phyloP scores from a whole-genome alignment of 2,797 vertebrate species.

The Stomatorhinus walkeri region DNA sequence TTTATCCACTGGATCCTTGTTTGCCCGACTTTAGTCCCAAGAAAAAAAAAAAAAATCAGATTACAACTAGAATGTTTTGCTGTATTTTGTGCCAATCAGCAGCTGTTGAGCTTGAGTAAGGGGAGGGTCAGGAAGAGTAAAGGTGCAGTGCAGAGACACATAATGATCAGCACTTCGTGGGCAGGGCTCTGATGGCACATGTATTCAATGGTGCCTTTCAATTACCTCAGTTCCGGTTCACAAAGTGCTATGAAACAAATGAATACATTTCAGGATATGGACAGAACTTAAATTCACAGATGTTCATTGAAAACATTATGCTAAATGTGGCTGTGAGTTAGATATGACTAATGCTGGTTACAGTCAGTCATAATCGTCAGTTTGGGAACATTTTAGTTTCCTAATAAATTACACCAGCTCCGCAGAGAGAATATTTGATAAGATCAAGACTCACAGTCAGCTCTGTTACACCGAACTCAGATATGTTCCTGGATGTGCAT shows the following conservation, averaged over 20 bases:
- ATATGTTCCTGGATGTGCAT: neutral
- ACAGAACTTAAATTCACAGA: neutral
- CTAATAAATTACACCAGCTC: neutral
- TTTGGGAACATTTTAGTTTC: neutral
- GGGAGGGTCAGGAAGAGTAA: neutral
- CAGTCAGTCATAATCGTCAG: neutral
- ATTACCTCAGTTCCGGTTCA: neutral
- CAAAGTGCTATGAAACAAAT: neutral
- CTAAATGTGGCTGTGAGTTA: neutral
- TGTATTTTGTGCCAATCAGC: neutral
- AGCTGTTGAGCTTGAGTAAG: neutral
- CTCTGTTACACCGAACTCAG: neutral
- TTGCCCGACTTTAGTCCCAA: neutral
- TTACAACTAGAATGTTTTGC: neutral
- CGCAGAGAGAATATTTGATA: neutral
- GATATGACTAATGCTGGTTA: neutral
- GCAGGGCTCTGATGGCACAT: neutral
- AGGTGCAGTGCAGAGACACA: neutral
- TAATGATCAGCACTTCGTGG: neutral
- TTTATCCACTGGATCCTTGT: neutral
- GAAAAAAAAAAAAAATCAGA: neutral
- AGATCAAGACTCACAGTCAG: neutral
- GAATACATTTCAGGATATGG: neutral
- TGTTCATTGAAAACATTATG: neutral
- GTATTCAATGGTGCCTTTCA: neutral